Conservation (phyloP, 2,113 vertebrate species). For the Anguilla japonica region DNA sequence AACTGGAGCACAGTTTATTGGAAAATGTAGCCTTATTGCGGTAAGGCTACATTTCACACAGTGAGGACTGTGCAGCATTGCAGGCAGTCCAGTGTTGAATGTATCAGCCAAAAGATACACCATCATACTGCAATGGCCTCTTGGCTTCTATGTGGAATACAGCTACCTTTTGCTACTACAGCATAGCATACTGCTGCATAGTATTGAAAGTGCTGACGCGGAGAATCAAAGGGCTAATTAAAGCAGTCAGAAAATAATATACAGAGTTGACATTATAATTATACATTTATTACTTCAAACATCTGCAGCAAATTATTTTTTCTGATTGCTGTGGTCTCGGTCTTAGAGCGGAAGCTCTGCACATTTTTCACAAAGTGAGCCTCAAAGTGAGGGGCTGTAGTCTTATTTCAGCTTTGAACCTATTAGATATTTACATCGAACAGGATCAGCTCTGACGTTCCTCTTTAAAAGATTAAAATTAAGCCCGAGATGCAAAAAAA, state of each 20-base stretch:
- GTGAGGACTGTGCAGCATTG: not conserved
- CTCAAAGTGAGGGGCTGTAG: conserved; percentile 60
- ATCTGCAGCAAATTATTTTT: conserved; percentile 62
- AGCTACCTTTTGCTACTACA: not conserved
- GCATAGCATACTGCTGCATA: not conserved
- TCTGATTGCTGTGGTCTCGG: conserved; percentile 66
- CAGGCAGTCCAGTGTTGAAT: not conserved
- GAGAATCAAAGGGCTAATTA: not conserved
- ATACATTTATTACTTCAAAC: conserved; percentile 34
- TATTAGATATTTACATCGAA: not conserved
- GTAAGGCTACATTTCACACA: not conserved
- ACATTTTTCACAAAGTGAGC: conserved; percentile 71
- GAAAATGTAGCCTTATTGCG: not conserved
- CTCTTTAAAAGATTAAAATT: not conserved
- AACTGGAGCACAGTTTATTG: not conserved
- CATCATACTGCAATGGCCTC: not conserved
- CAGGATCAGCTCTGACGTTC: not conserved
- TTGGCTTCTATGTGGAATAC: not conserved
- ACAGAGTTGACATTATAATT: not conserved
- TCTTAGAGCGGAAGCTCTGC: conserved; percentile 57
- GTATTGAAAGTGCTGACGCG: not conserved
- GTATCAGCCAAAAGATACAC: not conserved
- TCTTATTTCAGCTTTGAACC: conserved; percentile 52
- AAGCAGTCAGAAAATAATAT: not conserved
- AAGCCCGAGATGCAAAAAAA: not conserved